Percentiles rank a stretch among this genome's conserved stretches.
Evolutionary conservation across 2,113 vertebrate genomes (phyloP).

Genomic region (Brachionichthys hirsutus): DNA sequence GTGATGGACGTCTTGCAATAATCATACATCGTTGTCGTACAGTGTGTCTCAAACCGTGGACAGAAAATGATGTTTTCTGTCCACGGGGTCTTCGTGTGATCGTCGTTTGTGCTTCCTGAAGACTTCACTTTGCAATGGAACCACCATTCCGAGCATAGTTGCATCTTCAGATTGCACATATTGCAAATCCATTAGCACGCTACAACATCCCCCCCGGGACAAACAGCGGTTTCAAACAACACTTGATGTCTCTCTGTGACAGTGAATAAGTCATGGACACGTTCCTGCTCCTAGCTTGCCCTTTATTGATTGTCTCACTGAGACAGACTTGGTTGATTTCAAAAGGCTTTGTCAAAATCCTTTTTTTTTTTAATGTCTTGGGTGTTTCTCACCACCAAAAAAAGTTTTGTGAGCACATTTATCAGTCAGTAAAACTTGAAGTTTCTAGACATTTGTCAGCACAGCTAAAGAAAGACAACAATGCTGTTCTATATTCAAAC

Average conservation of each 20-base stretch:
- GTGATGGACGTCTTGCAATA: slow-evolving; percentile 21
- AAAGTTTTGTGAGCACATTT: slow-evolving; percentile 15
- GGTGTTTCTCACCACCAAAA: background rate
- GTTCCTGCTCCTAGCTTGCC: slow-evolving; percentile 29
- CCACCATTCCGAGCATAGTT: slow-evolving; percentile 64
- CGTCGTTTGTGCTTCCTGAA: slow-evolving; percentile 56
- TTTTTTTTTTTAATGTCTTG: background rate
- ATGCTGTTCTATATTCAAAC: background rate
- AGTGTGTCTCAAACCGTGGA: slow-evolving; percentile 11
- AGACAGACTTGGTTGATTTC: slow-evolving; percentile 13
- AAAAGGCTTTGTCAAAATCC: slow-evolving; percentile 11
- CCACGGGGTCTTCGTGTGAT: slow-evolving; percentile 48
- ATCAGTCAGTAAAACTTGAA: background rate
- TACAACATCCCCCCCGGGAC: slow-evolving; percentile 46
- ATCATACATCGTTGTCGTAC: slow-evolving; percentile 30
- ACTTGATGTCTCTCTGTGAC: slow-evolving; percentile 43
- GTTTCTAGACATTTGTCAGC: background rate
- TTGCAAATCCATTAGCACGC: slow-evolving; percentile 67
- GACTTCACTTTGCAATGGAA: slow-evolving; percentile 58
- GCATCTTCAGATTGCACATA: slow-evolving; percentile 61
- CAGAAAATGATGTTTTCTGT: slow-evolving; percentile 23
- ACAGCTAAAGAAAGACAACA: background rate
- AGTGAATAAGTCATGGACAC: slow-evolving; percentile 59
- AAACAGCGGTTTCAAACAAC: slow-evolving; percentile 40
- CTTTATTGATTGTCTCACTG: slow-evolving; percentile 32